Evolutionary conservation across 2,888 invertebrate genomes (phyloP), one percentile per base, ranked within the genome.

Genomic region (Drosophila rellima): DNA sequence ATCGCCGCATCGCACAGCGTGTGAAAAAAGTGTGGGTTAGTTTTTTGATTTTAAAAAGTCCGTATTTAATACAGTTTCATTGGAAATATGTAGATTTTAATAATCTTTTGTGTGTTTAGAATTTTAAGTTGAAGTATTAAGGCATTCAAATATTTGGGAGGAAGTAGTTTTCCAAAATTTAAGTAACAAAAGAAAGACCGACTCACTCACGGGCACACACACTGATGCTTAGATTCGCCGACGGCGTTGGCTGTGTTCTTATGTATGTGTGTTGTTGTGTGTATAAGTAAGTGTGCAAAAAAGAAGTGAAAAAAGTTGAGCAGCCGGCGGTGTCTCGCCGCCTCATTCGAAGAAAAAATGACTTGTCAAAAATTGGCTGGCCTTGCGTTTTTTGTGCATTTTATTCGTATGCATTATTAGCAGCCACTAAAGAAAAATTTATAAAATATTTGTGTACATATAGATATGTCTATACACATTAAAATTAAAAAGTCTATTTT

Each of bases 11-110:
- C 76, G 50, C 61, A 70, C 70, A 76, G 76, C 76, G 80, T 82
- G 82, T 82, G 70, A 79, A 85, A 79, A 85, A 79, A 85, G 77
- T 85, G 81, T 85, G 82, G 85, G 81, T 80, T 78, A 29, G 51
- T 42, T 47, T 47, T 57, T 69, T 44, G 29, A 57, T 67, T 69
- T 42, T 51, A 45, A 29, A 52, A 70, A 64, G 55, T 15, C 59
- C 45, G 48, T 64, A 52, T 40, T 55, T 48, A 35, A 55, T 62
- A 35, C 45, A 56, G 48, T 52, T 66, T 11, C 20, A 48, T 56
- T 45, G 10, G 13, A 17, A 29, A 50, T 52, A 42, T 47, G 44
- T 57, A 42, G 11, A 31, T 48, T 45, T 33, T 8, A 15, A 29
- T 8, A 3, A 33, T 20, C 42, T 18, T 35, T 50, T 55, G 37